A percentile compares a stretch with the other conserved stretches of the same genome.
Evolutionary conservation across 2,113 vertebrate species (phyloP).

Genomic region (Gulo gulo): DNA sequence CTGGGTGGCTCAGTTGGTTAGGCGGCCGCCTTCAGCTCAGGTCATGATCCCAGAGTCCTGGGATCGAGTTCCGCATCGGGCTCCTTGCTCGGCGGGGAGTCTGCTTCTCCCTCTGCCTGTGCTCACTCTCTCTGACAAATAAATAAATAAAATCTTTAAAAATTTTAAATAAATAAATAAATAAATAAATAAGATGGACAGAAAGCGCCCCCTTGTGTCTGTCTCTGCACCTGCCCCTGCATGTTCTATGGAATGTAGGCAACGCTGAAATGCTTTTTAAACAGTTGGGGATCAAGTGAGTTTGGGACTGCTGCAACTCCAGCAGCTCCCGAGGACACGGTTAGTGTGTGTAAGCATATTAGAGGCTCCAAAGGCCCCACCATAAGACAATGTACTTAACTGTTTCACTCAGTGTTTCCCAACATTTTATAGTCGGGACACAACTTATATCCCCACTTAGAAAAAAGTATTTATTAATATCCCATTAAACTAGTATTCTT

Average conservation of each 20-base stretch:
- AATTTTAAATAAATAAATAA: no score
- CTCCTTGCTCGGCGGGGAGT: no score
- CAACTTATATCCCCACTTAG: no score
- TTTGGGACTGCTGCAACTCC: neutral
- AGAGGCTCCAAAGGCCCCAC: neutral
- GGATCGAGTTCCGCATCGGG: no score
- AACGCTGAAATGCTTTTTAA: neutral
- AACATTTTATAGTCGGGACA: neutral
- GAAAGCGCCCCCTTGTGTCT: neutral
- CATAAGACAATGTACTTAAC: neutral
- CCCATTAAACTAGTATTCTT: neutral
- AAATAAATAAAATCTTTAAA: no score
- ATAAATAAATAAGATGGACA: neutral
- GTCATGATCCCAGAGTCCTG: no score
- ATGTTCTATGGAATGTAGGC: neutral
- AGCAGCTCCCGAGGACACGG: neutral
- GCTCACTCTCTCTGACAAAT: no score
- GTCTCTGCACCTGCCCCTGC: neutral
- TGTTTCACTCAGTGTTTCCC: neutral
- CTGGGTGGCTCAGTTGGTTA: no score
- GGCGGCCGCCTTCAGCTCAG: no score
- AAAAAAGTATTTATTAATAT: neutral
- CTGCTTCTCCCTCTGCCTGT: no score
- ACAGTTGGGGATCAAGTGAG: neutral
- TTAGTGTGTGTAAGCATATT: no score